Percentiles rank a stretch among this genome's conserved stretches.
Conservation (phyloP, 2,888 invertebrate species). For the Drosophila mimetica region DNA sequence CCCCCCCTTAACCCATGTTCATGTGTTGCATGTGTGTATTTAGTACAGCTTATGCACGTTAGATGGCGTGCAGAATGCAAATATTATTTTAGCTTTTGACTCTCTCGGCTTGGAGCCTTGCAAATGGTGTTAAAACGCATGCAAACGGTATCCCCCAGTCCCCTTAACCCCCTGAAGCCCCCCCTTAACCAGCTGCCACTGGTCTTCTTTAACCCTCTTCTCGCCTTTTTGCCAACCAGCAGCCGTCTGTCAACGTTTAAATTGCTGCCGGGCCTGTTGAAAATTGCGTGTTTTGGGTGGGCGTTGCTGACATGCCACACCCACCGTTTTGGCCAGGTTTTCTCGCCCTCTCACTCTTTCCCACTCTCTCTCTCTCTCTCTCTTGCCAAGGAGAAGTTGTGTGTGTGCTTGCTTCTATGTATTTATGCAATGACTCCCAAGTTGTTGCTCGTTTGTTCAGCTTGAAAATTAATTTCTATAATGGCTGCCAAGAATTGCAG, state of each 20-base stretch:
- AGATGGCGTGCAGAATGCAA: slow-evolving; percentile 80
- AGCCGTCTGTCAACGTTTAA: slow-evolving; percentile 77
- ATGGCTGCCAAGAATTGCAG: slow-evolving; percentile 78
- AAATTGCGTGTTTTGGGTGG: slow-evolving; percentile 77
- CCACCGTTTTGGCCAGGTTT: slow-evolving; percentile 49
- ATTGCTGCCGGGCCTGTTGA: slow-evolving; percentile 69
- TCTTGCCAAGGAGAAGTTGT: slow-evolving; percentile 19
- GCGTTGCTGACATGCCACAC: slow-evolving; percentile 79
- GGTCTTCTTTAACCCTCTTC: slow-evolving; percentile 9
- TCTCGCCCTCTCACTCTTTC: slow-evolving; percentile 16
- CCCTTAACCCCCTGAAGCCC: background rate
- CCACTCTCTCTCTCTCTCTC: slow-evolving; percentile 5
- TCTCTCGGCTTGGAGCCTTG: slow-evolving; percentile 56
- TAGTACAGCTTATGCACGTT: slow-evolving; percentile 67
- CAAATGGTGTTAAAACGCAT: slow-evolving; percentile 80
- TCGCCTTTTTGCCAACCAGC: slow-evolving; percentile 46
- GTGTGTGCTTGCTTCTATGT: slow-evolving; percentile 39
- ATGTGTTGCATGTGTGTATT: slow-evolving; percentile 49
- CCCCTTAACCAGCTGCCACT: background rate
- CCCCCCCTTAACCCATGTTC: background rate
- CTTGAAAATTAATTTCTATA: slow-evolving; percentile 79
- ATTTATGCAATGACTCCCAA: slow-evolving; percentile 77
- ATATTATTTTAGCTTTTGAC: slow-evolving; percentile 77
- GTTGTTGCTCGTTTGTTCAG: slow-evolving; percentile 80
- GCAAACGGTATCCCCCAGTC: slow-evolving; percentile 50